A percentile compares a stretch with the other conserved stretches of the same genome.
Evolutionary conservation across 2,113 vertebrate genomes (phyloP).

Genomic region (Cryptotis parvus): DNA sequence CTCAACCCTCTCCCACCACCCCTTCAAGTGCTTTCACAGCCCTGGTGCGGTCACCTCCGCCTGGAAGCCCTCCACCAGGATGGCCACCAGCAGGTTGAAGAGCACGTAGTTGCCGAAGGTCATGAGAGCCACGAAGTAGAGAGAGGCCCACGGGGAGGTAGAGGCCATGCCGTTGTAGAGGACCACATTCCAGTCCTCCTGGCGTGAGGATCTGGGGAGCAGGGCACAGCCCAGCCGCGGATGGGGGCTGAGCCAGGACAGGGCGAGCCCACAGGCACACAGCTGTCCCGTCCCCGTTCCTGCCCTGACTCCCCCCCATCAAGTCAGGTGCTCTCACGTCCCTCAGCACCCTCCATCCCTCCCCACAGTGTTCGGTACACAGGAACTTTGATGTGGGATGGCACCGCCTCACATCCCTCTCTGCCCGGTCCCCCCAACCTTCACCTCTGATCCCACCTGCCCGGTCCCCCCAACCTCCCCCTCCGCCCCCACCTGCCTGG

Average conservation of each 20-base stretch:
- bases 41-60: constrained; percentile 90
- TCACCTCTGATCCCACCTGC: too few relatives aligned
- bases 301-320: too few relatives aligned
- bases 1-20: neutral
- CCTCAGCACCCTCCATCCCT: too few relatives aligned
- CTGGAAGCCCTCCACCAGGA: constrained; percentile 98
- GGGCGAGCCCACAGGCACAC: too few relatives aligned
- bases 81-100: constrained; percentile 97
- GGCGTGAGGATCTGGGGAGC: constrained; percentile 93
- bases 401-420: too few relatives aligned
- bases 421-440: too few relatives aligned
- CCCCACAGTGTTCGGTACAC: too few relatives aligned
- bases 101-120: constrained; percentile 98
- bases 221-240: neutral
- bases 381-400: too few relatives aligned
- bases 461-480: neutral
- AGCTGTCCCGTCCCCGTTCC: too few relatives aligned
- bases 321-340: too few relatives aligned
- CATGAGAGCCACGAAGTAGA: constrained; percentile 98
- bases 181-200: constrained; percentile 98
- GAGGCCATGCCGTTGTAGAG: constrained; percentile 97
- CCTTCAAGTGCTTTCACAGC: neutral
- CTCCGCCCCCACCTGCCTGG: constrained; percentile 89
- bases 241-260: too few relatives aligned
- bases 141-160: constrained; percentile 95